A percentile compares a stretch with the other conserved stretches of the same genome.
Evolutionary conservation across 2,113 vertebrate species (phyloP).

Genomic region (Mastomys natalensis): DNA sequence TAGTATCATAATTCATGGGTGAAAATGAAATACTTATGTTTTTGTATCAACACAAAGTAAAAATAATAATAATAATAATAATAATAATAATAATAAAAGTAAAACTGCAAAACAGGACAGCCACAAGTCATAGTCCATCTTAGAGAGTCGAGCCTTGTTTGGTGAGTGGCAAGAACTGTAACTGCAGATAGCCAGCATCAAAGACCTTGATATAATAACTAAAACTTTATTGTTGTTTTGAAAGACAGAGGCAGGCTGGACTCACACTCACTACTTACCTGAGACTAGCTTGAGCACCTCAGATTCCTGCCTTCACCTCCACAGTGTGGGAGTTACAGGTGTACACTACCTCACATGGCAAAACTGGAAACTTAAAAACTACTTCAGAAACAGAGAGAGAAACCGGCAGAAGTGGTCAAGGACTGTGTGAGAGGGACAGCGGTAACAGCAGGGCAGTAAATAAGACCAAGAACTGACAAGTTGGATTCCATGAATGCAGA

Average conservation of each 20-base stretch:
- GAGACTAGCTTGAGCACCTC: too few species aligned
- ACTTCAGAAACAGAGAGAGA: not conserved
- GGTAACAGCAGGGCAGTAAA: not conserved
- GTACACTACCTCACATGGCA: not conserved
- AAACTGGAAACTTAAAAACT: not conserved
- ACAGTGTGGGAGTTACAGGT: not conserved
- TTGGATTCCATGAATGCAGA: not conserved
- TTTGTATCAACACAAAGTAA: too few species aligned
- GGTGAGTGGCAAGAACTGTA: not conserved
- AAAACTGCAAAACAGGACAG: not conserved
- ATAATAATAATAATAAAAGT: not conserved
- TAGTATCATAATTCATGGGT: not conserved
- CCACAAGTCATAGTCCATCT: not conserved
- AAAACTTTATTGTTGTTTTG: not conserved
- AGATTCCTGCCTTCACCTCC: not conserved
- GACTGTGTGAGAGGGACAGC: not conserved
- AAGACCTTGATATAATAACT: not conserved
- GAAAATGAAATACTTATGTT: not conserved
- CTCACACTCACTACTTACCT: not conserved
- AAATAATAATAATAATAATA: not conserved
- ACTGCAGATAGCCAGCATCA: not conserved
- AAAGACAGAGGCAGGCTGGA: not conserved
- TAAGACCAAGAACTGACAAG: not conserved
- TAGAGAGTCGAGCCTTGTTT: too few species aligned
- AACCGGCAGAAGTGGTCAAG: not conserved